Base-by-base conservation (phyloP, 2,113 vertebrate genomes). In the Hippocampus mohnikei region DNA sequence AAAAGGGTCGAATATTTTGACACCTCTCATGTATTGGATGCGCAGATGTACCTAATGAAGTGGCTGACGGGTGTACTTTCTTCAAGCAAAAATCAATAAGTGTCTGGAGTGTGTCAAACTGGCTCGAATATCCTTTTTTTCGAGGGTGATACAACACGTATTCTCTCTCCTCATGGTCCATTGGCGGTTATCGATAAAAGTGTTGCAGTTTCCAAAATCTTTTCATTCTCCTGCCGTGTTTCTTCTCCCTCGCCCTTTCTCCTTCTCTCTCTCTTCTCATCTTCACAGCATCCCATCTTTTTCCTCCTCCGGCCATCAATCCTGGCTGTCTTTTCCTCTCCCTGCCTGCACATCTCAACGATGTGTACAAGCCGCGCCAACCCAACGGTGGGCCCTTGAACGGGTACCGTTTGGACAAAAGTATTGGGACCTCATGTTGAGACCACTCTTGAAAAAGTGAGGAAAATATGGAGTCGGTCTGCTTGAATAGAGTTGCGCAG, bases 101-200 rank as follows among this genome's bases (percentile, higher is more conserved):
- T 88, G 85, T 88, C 87, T 79, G 66, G 66, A 87, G 84, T 73
- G 82, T 82, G 86, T 87, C 84, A 84, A 84, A 76, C 76, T 82
- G 73, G 77, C 82, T 83, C 72, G 78, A 85, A 82, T 85, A 81
- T 71, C 81, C 73, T 83, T 71, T 70, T 33, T 83, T 67, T 78
- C 88, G 86, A 87, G 86, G 88, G 85, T 69, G 27, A 60, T 33
- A 60, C 58, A 60, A 60, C 58, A 60, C 25, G 23, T 60, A 29
- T 60, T 58, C 58, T 60, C 58, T 18, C 27, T 18, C 5, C 58
- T 60, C 58, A 82, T 77, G 72, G 80, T 65, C 81, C 85, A 77
- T 89, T 82, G 81, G 80, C 74, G 83, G 81, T 83, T 82, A 89
- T 86, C 85, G 84, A 88, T 86, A 82, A 86, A 83, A 88, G 81